A percentile compares a stretch with the other conserved stretches of the same genome.
phyloP scores from a whole-genome alignment of 1,140 invertebrate genomes.

The Tetramorium alpestre region DNA sequence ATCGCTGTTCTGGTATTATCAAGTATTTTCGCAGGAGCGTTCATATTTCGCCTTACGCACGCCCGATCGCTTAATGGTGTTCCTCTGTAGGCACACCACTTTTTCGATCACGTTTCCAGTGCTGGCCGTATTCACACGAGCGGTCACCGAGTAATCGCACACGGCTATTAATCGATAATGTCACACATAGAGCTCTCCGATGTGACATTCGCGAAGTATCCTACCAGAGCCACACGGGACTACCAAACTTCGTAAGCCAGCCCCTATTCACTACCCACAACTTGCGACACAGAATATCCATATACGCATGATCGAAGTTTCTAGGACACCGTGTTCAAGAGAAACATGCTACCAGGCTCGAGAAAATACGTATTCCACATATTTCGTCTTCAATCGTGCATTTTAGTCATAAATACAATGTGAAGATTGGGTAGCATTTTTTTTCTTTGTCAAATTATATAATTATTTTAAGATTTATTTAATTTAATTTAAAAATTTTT shows the following conservation, averaged over 20 bases:
- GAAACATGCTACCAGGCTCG: conserved; percentile 22
- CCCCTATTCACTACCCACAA: conserved; percentile 8
- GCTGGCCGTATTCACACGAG: neutral
- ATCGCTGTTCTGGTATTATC: conserved; percentile 41
- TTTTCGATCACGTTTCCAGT: neutral
- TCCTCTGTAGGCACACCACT: conserved; percentile 14
- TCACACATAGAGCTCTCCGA: conserved; percentile 10
- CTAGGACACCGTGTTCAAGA: neutral
- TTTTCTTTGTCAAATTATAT: neutral
- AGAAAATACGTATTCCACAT: neutral
- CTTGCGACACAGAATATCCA: conserved; percentile 36
- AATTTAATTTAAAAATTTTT: neutral
- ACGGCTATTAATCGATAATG: conserved; percentile 40
- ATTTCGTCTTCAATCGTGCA: neutral
- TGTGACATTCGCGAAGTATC: conserved; percentile 6
- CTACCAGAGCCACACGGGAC: neutral
- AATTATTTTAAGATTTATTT: neutral
- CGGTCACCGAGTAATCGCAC: conserved; percentile 4
- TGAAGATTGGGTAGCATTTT: neutral
- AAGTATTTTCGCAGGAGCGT: conserved; percentile 33
- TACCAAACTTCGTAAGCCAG: conserved; percentile 1
- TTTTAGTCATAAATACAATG: neutral
- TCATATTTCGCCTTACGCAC: conserved; percentile 24
- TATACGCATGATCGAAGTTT: conserved; percentile 10
- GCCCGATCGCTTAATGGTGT: conserved; percentile 35